Conservation (phyloP, 2,888 invertebrate species). For the Leucania comma region DNA sequence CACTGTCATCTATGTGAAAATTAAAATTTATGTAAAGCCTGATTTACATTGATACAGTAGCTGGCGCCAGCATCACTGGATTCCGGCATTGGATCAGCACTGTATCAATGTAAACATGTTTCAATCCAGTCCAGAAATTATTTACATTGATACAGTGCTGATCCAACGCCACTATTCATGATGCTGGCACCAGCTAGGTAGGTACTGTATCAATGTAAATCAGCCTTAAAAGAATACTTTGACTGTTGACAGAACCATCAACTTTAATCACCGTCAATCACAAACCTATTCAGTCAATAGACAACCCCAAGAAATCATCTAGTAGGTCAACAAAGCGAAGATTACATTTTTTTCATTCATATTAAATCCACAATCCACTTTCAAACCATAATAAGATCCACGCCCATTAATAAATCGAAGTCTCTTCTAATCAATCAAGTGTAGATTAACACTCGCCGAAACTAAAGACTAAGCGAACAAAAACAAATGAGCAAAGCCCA, state of each 20-base stretch:
- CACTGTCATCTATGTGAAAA: too few species aligned
- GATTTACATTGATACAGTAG: too few species aligned
- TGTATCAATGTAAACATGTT: not conserved
- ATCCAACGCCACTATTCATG: too few species aligned
- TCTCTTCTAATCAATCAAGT: constrained; percentile 88
- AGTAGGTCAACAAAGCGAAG: constrained; percentile 61
- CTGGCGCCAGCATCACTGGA: too few species aligned
- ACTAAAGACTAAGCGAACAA: constrained; percentile 80
- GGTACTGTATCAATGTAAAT: not conserved
- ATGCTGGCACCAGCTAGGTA: too few species aligned
- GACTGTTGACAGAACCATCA: constrained; percentile 32
- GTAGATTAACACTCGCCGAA: constrained; percentile 85
- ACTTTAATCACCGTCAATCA: constrained; percentile 26
- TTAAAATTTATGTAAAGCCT: too few species aligned
- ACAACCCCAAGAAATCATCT: constrained; percentile 52
- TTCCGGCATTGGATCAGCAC: too few species aligned
- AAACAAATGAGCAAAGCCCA: constrained; percentile 86
- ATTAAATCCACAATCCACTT: constrained; percentile 76
- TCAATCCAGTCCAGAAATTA: too few species aligned
- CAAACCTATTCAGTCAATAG: constrained; percentile 34
- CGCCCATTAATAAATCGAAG: constrained; percentile 79
- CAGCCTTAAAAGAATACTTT: not conserved
- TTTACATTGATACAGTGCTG: too few species aligned
- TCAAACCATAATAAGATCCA: constrained; percentile 72
- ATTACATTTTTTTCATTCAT: constrained; percentile 64